Evolutionary conservation across 2,797 vertebrate genomes (phyloP), one percentile per base, ranked within the genome.

Genomic region (Mus spretus): DNA sequence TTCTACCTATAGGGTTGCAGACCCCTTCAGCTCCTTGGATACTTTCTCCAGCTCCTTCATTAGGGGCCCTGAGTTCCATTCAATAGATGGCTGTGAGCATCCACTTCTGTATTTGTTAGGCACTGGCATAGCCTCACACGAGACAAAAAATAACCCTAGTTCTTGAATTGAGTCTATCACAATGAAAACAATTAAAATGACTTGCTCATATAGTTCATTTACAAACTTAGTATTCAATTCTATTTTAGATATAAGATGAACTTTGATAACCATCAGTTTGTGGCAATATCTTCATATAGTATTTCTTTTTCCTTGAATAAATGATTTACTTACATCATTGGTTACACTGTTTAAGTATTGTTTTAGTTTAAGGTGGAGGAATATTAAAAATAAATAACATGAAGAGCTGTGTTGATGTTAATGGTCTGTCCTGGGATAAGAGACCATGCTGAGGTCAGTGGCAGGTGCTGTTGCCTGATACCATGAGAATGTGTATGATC

Each of bases 131-230:
- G 47, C 47, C 6, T 47, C 47, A 47, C 44, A 44, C 44, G 44
- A 44, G 44, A 44, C 44, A 44, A 44, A 44, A 44, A 44, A 24
- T 67, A 95, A 0, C 57, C 55, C 24, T 40, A 87, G 15, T 13
- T 63, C 47, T 12, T 75, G 61, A 22, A 91, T 0, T 72, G 53
- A 93, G 34, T 93, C 44, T 72, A 47, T 55, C 13, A 93, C 59
- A 61, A 63, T 24, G 31, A 84, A 82, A 95, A 94, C 0, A 72
- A 53, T 53, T 15, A 86, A 92, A 91, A 94, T 59, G 2, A 80
- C 11, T 84, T 83, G 6, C 22, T 86, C 82, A 28, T 55, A 10
- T 44, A 78, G 13, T 89, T 72, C 2, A 12, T 63, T 97, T 93
- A 72, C 34, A 9, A 80, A 78, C 0, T 82, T 15, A 34, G 13